Conservation (phyloP, 2,888 invertebrate species). For the Phrixothrix hirtus region DNA sequence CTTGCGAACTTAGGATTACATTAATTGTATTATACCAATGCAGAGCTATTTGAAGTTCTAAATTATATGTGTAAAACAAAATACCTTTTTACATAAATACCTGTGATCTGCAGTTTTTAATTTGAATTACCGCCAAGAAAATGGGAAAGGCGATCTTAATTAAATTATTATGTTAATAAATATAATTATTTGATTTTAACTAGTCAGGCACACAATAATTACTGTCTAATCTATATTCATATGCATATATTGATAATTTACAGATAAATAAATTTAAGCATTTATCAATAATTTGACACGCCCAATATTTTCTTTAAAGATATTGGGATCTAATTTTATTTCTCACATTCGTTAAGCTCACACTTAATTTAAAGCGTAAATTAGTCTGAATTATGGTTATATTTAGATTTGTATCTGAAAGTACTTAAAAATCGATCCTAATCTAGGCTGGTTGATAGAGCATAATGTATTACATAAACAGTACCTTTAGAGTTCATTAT, state of each 20-base stretch:
- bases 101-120: too few relatives aligned
- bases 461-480: conserved; percentile 7
- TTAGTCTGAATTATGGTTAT: conserved; percentile 19
- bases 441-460: conserved; percentile 16
- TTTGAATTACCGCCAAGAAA: not conserved
- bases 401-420: conserved; percentile 23
- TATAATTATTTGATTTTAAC: not conserved
- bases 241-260: conserved; percentile 8
- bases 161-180: not conserved
- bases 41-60: not conserved
- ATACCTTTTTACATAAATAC: too few relatives aligned
- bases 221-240: not conserved
- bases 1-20: too few relatives aligned
- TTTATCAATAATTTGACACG: conserved; percentile 21
- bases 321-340: conserved; percentile 11
- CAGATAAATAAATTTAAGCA: conserved; percentile 14
- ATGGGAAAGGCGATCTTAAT: not conserved
- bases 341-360: conserved; percentile 17
- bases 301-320: conserved; percentile 10
- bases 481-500: conserved; percentile 8
- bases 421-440: conserved; percentile 18
- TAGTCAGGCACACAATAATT: not conserved
- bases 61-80: too few relatives aligned
- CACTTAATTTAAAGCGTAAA: conserved; percentile 19
- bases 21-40: too few relatives aligned